Conservation (phyloP, 2,113 vertebrate genomes). For the Bucco capensis region DNA sequence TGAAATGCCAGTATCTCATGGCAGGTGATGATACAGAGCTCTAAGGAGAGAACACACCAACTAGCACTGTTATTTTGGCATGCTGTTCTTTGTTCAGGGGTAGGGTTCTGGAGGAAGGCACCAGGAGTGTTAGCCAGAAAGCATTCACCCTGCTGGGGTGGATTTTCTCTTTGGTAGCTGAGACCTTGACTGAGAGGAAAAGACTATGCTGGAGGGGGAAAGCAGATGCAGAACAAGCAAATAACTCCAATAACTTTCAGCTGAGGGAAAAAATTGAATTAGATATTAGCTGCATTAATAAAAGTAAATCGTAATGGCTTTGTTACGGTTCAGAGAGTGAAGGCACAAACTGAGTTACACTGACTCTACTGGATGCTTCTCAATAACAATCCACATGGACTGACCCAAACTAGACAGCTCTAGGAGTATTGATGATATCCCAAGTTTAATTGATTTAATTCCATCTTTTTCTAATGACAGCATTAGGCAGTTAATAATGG, state of each 20-base stretch:
- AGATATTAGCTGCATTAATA: neutral
- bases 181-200: neutral
- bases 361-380: neutral
- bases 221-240: neutral
- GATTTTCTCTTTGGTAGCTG: neutral
- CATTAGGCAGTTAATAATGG: neutral
- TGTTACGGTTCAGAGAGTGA: accelerated
- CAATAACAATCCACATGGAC: neutral
- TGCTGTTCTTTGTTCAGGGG: neutral
- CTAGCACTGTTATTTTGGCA: neutral
- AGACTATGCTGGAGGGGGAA: neutral
- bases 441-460: neutral
- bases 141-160: neutral
- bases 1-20: accelerated
- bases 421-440: neutral
- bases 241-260: neutral
- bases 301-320: accelerated
- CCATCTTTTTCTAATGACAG: neutral
- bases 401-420: neutral
- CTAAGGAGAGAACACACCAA: neutral
- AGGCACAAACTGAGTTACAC: neutral
- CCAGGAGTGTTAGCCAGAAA: neutral
- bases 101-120: neutral
- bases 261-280: neutral
- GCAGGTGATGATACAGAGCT: neutral